phyloP scores from a whole-genome alignment of 2,888 invertebrate species.

The Linyphia triangularis region DNA sequence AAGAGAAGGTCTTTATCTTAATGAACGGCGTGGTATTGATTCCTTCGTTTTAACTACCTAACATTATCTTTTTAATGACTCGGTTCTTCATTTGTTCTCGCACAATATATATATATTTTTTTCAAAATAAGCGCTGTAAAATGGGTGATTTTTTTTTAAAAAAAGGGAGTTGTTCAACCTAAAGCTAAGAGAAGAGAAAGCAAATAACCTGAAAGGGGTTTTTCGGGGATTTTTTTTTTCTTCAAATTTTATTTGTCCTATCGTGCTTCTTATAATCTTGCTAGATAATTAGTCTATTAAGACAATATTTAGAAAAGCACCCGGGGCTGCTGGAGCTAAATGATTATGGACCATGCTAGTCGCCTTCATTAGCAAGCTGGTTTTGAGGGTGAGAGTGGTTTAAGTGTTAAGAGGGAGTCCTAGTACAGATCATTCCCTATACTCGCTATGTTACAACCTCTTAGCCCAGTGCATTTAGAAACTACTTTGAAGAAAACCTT shows the following conservation, averaged over 20 bases:
- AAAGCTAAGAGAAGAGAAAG: neutral
- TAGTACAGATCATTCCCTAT: no score
- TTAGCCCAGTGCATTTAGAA: no score
- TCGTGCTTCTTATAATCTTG: conserved; percentile 52
- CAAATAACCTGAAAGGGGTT: neutral
- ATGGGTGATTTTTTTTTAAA: neutral
- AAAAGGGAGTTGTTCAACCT: no score
- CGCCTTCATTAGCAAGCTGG: conserved; percentile 62
- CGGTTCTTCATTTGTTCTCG: conserved; percentile 68
- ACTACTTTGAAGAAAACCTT: no score
- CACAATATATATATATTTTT: conserved; percentile 67
- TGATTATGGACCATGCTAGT: conserved; percentile 61
- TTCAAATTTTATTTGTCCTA: neutral
- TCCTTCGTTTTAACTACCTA: conserved; percentile 60
- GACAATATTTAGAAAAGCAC: conserved; percentile 74
- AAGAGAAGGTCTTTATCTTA: conserved; percentile 61
- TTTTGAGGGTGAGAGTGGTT: neutral
- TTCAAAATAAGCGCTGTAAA: conserved; percentile 37
- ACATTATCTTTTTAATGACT: conserved; percentile 73
- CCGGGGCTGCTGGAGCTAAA: conserved; percentile 44
- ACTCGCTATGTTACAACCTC: no score
- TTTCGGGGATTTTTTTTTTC: neutral
- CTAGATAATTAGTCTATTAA: conserved; percentile 72
- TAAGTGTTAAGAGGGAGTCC: neutral
- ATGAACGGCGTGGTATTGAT: conserved; percentile 65